A percentile compares a stretch with the other conserved stretches of the same genome.
These are phyloP conservation scores for Orthonyx spaldingii DNA, from an alignment of 2,113 vertebrate genomes.

Conservation along the genomic window DNA sequence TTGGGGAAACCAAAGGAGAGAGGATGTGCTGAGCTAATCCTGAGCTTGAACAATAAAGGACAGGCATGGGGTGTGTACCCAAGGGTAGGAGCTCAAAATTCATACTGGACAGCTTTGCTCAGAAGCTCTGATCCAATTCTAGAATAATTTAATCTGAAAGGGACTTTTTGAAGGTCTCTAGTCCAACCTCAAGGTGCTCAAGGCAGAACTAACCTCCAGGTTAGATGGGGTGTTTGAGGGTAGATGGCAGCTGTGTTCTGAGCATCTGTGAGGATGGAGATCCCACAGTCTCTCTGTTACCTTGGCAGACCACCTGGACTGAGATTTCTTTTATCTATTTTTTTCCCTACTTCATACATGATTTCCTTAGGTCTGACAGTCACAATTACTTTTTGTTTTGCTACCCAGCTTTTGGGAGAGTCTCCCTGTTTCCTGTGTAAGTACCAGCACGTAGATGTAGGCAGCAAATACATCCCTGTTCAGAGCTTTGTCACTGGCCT, in stretches of 20 bases:
- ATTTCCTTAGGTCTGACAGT: background rate
- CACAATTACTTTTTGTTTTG: background rate
- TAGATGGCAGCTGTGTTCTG: background rate
- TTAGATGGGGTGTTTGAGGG: rapidly evolving
- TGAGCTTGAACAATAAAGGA: background rate
- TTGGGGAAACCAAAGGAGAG: background rate
- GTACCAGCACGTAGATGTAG: background rate
- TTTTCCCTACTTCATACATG: rapidly evolving
- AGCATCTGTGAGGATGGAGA: background rate
- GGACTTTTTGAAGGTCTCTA: background rate
- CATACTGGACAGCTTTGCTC: background rate
- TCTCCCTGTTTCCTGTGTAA: background rate
- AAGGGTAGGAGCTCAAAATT: background rate
- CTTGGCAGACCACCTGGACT: background rate
- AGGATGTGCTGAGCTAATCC: background rate
- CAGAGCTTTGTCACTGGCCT: background rate
- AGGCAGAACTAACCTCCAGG: background rate
- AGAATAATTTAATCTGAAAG: background rate
- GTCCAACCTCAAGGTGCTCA: background rate
- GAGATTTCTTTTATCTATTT: background rate
- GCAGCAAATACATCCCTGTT: background rate
- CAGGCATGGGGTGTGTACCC: background rate
- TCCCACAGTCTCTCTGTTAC: background rate
- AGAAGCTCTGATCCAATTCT: rapidly evolving
- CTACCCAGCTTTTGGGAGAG: background rate